These are phyloP conservation scores for Drosophila baimaii DNA, from an alignment of 1,140 invertebrate genomes.

Conservation along the genomic window DNA sequence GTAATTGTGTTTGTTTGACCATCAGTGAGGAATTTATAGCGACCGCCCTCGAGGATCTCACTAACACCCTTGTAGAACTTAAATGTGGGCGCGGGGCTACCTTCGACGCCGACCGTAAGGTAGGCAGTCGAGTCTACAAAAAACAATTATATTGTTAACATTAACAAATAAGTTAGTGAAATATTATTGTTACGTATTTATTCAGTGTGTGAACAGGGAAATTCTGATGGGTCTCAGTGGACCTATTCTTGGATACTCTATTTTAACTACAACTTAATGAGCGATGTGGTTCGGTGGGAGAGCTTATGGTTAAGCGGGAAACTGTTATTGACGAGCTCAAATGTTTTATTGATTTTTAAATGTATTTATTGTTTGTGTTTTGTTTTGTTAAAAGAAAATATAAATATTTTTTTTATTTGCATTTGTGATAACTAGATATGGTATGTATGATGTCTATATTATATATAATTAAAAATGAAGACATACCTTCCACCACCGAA, in stretches of 20 bases:
- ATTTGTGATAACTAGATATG: neutral
- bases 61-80: constrained; percentile 97
- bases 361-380: neutral
- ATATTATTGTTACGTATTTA: too few species aligned
- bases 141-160: constrained; percentile 24
- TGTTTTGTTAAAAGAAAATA: neutral
- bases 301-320: neutral
- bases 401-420: neutral
- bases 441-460: neutral
- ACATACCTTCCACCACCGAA: constrained; percentile 94
- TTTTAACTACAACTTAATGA: too few species aligned
- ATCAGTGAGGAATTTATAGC: constrained; percentile 96
- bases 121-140: constrained; percentile 93
- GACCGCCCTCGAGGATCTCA: constrained; percentile 95
- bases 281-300: neutral
- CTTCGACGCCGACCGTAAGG: constrained; percentile 94
- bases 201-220: too few species aligned
- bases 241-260: too few species aligned
- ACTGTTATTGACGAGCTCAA: neutral
- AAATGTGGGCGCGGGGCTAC: constrained; percentile 96
- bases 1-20: constrained; percentile 95
- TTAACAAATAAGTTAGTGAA: constrained; percentile 39
- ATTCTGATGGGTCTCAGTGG: neutral
- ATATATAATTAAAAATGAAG: neutral
- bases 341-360: neutral